A percentile compares a stretch with the other conserved stretches of the same genome.
These are phyloP conservation scores for Nesometra sesokonis DNA, from an alignment of 35 echinoderm and acorn worm species.

Conservation along the genomic window DNA sequence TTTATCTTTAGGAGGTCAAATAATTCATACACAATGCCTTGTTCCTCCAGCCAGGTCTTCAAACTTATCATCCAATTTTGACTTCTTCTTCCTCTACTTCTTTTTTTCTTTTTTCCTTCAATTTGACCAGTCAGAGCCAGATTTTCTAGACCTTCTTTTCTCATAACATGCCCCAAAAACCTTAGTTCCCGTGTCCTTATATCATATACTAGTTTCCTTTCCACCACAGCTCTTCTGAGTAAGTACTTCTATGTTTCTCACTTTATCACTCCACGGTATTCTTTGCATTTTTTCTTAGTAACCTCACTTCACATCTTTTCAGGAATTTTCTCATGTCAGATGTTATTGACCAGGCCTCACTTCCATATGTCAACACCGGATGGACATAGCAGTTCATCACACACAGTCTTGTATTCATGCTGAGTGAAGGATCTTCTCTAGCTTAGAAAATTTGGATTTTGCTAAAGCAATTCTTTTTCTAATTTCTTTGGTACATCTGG, in stretches of 20 bases:
- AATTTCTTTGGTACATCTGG: not conserved
- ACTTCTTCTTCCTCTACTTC: no score
- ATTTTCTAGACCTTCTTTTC: not conserved
- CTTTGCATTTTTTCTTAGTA: not conserved
- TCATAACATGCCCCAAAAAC: not conserved
- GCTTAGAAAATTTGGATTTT: not conserved
- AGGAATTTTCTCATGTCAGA: not conserved
- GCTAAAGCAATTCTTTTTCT: not conserved
- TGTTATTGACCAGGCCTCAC: slow-evolving; percentile 5
- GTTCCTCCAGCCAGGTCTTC: no score
- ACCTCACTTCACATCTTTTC: not conserved
- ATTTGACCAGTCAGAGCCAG: no score
- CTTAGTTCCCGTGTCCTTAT: not conserved
- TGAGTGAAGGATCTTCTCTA: not conserved
- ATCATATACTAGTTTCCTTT: not conserved
- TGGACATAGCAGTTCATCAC: not conserved
- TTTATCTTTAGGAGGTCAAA: no score
- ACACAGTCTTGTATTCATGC: not conserved
- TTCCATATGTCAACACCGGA: not conserved
- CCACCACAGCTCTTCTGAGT: no score
- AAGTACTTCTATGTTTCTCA: no score
- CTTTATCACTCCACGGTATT: no score
- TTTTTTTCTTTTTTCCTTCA: no score
- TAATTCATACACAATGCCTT: no score
- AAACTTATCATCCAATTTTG: no score